These are phyloP conservation scores for Anoura caudifer DNA, from an alignment of 2,113 vertebrate genomes.

Conservation along the genomic window DNA sequence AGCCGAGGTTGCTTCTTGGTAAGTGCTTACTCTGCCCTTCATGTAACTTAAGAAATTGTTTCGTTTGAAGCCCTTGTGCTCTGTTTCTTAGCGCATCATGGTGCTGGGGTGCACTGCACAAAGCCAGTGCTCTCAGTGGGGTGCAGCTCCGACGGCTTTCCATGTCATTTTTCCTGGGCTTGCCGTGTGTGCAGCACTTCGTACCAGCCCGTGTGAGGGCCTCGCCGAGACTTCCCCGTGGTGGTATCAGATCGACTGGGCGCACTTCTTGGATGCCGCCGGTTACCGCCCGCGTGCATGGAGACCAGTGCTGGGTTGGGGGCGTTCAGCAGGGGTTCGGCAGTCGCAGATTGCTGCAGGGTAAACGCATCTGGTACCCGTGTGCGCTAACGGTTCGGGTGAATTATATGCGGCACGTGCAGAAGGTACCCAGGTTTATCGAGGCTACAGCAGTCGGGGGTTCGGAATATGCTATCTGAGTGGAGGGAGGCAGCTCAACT, in stretches of 20 bases:
- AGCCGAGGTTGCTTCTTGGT: not conserved
- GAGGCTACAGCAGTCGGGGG: not conserved
- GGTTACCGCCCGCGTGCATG: no score
- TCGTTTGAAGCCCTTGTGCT: not conserved
- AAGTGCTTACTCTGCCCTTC: not conserved
- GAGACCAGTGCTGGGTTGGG: not conserved
- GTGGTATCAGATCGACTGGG: not conserved
- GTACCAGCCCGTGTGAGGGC: no score
- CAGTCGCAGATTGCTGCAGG: no score
- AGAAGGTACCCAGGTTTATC: not conserved
- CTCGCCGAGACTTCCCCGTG: not conserved
- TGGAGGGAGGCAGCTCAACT: not conserved
- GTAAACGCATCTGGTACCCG: no score
- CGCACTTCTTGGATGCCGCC: not conserved
- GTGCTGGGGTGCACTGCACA: not conserved
- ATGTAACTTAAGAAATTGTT: not conserved
- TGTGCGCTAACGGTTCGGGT: no score
- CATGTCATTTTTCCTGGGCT: not conserved
- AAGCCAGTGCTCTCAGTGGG: not conserved
- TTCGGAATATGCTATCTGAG: not conserved
- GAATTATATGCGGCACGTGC: no score
- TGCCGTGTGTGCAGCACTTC: not conserved
- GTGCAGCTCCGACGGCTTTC: not conserved
- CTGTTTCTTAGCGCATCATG: not conserved
- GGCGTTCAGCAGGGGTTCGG: no score